Conservation (phyloP, 64 coral and sea anemone genomes). For the Astreopora myriophthalma region DNA sequence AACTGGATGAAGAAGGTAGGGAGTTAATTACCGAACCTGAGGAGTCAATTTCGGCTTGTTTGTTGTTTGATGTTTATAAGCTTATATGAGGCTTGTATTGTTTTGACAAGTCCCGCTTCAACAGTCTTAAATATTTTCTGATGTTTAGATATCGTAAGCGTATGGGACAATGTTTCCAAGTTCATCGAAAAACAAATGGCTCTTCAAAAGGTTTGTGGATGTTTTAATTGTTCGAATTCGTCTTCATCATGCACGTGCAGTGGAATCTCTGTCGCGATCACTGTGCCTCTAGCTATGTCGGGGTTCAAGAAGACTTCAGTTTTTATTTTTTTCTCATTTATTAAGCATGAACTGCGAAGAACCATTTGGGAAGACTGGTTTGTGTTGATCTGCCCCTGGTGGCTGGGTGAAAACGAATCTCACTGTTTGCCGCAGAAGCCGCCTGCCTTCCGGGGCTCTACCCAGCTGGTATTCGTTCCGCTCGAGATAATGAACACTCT, state of each 20-base stretch:
- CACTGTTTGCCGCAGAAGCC: not conserved
- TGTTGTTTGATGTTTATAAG: slow-evolving; percentile 17
- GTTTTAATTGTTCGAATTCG: not conserved
- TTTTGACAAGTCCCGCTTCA: slow-evolving; percentile 1
- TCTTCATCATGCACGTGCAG: slow-evolving; percentile 58
- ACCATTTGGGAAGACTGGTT: not conserved
- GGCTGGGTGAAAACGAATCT: not conserved
- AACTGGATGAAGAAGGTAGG: slow-evolving; percentile 93
- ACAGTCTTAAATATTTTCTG: not conserved
- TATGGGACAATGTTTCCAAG: slow-evolving; percentile 93
- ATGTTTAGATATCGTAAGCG: slow-evolving; percentile 88
- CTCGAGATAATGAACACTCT: too few relatives aligned
- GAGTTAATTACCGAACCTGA: not conserved
- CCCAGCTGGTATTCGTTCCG: too few relatives aligned
- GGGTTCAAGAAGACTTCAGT: not conserved
- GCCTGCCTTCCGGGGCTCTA: too few relatives aligned
- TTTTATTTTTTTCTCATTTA: not conserved
- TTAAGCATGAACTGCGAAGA: not conserved
- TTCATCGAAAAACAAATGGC: slow-evolving; percentile 92
- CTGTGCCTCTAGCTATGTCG: not conserved
- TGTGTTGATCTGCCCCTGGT: not conserved
- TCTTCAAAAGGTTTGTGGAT: slow-evolving; percentile 84
- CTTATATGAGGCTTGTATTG: slow-evolving; percentile 34
- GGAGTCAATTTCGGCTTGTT: slow-evolving; percentile 3
- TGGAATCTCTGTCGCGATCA: not conserved